Evolutionary conservation across 2,797 vertebrate species (phyloP).

Genomic region (Gadopsis bispinosus): DNA sequence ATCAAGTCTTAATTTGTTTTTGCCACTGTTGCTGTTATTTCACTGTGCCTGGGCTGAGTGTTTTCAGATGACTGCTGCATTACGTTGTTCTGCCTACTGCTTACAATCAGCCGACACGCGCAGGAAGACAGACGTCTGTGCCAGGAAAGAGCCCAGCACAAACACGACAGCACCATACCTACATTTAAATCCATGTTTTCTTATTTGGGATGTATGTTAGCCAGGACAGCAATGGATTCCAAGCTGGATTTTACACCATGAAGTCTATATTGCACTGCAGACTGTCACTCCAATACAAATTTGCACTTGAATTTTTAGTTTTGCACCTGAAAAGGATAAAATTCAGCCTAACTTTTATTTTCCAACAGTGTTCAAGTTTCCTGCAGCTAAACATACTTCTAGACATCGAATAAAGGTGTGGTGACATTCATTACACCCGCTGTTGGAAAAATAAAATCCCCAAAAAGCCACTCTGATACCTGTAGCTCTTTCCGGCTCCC

Average conservation of each 20-base stretch:
- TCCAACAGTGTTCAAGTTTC: neutral
- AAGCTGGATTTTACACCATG: neutral
- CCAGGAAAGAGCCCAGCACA: conserved; percentile 50
- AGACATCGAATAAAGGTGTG: conserved; percentile 32
- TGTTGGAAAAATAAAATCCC: conserved; percentile 35
- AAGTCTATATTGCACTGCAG: neutral
- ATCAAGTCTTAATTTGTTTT: conserved; percentile 50
- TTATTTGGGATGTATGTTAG: neutral
- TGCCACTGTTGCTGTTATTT: conserved; percentile 35
- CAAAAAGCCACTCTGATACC: conserved; percentile 48
- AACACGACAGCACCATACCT: conserved; percentile 24
- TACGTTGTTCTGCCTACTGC: conserved; percentile 53
- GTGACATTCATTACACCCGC: conserved; percentile 37
- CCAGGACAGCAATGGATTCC: neutral
- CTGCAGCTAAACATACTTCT: conserved; percentile 23
- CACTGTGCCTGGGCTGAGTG: conserved; percentile 17
- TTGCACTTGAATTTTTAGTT: conserved; percentile 16
- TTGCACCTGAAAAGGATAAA: conserved; percentile 14
- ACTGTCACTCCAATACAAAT: neutral
- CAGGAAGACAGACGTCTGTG: conserved; percentile 45
- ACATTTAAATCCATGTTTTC: conserved; percentile 23
- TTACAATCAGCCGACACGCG: conserved; percentile 47
- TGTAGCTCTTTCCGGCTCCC: conserved; percentile 43
- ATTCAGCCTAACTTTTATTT: conserved; percentile 9
- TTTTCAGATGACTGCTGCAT: conserved; percentile 46